phyloP scores from a whole-genome alignment of 2,797 vertebrate genomes.

The Chelonia mydas region DNA sequence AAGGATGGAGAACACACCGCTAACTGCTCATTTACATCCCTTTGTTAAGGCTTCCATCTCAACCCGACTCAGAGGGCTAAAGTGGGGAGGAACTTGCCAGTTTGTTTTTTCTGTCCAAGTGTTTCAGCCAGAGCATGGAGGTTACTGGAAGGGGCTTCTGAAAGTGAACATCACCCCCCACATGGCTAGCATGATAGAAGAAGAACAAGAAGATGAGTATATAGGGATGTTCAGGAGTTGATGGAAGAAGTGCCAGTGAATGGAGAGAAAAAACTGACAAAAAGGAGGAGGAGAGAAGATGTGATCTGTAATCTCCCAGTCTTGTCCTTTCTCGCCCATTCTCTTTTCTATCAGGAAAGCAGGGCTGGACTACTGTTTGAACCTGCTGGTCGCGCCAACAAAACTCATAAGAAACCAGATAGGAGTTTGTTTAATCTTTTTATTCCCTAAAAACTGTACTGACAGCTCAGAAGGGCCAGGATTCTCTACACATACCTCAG shows the following conservation, averaged over 20 bases:
- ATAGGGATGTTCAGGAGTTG: not conserved
- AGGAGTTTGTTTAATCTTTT: not conserved
- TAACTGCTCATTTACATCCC: not conserved
- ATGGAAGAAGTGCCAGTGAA: not conserved
- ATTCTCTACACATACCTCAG: not conserved
- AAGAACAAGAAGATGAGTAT: not conserved
- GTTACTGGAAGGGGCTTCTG: not conserved
- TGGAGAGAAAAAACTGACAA: not conserved
- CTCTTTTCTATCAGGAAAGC: not conserved
- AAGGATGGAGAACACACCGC: not conserved
- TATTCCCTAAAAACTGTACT: not conserved
- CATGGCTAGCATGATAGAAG: not conserved
- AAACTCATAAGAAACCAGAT: not conserved
- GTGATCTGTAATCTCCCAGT: not conserved
- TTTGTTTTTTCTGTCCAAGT: not conserved
- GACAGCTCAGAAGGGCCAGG: not conserved
- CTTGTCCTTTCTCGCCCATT: not conserved
- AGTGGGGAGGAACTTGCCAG: not conserved
- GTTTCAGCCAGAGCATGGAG: not conserved
- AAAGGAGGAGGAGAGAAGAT: not conserved
- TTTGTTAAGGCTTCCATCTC: not conserved
- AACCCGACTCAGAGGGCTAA: not conserved
- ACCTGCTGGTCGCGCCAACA: not conserved
- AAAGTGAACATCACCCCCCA: not conserved
- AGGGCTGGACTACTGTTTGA: not conserved